phyloP scores from a whole-genome alignment of 2,888 invertebrate species.

The Allophyes oxyacanthae region DNA sequence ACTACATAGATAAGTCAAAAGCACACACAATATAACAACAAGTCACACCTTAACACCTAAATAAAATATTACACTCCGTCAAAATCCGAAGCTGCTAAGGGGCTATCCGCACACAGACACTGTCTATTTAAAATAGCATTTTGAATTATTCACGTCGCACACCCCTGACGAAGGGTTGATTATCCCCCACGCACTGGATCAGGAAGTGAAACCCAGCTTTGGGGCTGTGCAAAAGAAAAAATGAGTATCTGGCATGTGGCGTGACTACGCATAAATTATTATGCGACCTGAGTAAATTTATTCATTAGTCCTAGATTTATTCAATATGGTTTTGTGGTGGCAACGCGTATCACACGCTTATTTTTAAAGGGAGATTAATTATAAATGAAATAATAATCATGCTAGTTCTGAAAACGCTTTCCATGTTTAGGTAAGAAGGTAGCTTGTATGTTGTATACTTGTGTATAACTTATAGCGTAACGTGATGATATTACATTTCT shows the following conservation, averaged over 20 bases:
- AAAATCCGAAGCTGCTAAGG: slow-evolving; percentile 48
- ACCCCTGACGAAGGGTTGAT: slow-evolving; percentile 72
- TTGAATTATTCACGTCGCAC: slow-evolving; percentile 77
- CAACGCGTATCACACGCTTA: no score
- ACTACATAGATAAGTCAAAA: no score
- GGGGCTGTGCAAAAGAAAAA: slow-evolving; percentile 55
- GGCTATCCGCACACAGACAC: slow-evolving; percentile 59
- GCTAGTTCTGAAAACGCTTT: no score
- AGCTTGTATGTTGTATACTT: no score
- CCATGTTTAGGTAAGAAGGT: no score
- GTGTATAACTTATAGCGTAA: no score
- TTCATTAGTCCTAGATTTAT: slow-evolving; percentile 27
- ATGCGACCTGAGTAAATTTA: slow-evolving; percentile 26
- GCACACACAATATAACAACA: background rate
- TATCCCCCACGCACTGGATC: slow-evolving; percentile 69
- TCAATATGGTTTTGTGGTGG: slow-evolving; percentile 14
- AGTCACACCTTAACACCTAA: slow-evolving; percentile 43
- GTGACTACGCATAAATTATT: slow-evolving; percentile 49
- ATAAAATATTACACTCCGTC: slow-evolving; percentile 48
- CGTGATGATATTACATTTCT: no score
- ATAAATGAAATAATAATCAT: no score
- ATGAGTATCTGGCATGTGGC: slow-evolving; percentile 57
- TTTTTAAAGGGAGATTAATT: background rate
- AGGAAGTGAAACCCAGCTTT: slow-evolving; percentile 67
- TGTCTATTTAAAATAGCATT: slow-evolving; percentile 68